Conservation (phyloP, 1,140 invertebrate species). For the Eufriesea mexicana region DNA sequence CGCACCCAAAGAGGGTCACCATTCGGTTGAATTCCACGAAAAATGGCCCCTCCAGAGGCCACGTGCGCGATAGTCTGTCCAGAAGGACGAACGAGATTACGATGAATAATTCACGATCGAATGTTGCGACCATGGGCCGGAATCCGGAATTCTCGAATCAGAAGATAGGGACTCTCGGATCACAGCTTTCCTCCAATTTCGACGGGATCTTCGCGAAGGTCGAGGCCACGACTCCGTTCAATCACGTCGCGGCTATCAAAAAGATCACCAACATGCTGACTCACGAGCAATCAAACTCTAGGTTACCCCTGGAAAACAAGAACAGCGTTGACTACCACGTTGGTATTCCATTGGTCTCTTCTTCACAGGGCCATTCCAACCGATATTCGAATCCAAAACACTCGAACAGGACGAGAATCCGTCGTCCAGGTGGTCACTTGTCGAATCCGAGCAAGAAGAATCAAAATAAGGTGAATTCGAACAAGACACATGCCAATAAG, state of each 20-base stretch:
- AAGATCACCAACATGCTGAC: conserved; percentile 23
- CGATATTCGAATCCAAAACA: background rate
- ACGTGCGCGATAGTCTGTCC: background rate
- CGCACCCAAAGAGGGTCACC: background rate
- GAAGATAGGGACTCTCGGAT: too few species aligned
- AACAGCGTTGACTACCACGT: background rate
- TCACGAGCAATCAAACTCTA: background rate
- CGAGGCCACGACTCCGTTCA: conserved; percentile 19
- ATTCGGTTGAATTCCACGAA: background rate
- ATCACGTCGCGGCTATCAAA: conserved; percentile 29
- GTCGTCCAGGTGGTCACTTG: background rate
- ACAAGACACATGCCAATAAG: background rate
- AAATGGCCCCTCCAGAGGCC: background rate
- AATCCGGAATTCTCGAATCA: conserved; percentile 11
- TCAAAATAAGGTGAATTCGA: conserved; percentile 10
- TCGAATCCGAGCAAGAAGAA: conserved; percentile 4
- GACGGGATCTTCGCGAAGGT: conserved; percentile 22
- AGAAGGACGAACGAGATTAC: background rate
- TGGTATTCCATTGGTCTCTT: background rate
- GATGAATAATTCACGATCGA: conserved; percentile 57
- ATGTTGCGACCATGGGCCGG: conserved; percentile 7
- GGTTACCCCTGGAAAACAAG: background rate
- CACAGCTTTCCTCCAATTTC: background rate
- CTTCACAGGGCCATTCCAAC: background rate
- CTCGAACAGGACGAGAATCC: conserved; percentile 6